These are phyloP conservation scores for Discoglossus pictus DNA, from an alignment of 2,797 vertebrate species.

Conservation along the genomic window DNA sequence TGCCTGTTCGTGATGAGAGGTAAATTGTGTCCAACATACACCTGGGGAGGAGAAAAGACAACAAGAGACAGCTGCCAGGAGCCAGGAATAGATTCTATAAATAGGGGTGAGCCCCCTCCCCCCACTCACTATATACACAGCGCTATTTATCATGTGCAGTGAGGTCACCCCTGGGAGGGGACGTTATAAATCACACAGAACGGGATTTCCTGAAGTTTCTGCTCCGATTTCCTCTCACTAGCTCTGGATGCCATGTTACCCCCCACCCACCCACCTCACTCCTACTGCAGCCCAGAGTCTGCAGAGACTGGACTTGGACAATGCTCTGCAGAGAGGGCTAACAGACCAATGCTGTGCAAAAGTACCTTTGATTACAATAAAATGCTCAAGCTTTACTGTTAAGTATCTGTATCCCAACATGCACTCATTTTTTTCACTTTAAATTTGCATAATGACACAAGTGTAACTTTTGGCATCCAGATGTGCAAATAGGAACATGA, in stretches of 20 bases:
- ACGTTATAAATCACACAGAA: constrained; percentile 41
- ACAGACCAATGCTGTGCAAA: too few species aligned
- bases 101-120: constrained; percentile 38
- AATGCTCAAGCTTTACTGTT: too few species aligned
- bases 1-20: constrained; percentile 48
- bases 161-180: constrained; percentile 47
- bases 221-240: constrained; percentile 30
- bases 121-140: constrained; percentile 41
- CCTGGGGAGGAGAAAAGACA: constrained; percentile 49
- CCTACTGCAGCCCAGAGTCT: not conserved
- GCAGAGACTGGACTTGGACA: not conserved
- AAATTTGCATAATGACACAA: too few species aligned
- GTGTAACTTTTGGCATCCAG: too few species aligned
- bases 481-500: too few species aligned
- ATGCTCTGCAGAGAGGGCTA: not conserved
- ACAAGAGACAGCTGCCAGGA: constrained; percentile 39
- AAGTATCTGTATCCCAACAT: too few species aligned
- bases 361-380: too few species aligned
- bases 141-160: constrained; percentile 44
- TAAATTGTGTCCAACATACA: constrained; percentile 49
- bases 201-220: constrained; percentile 46
- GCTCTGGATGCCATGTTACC: constrained; percentile 19
- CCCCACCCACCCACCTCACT: not conserved
- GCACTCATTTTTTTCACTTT: too few species aligned
- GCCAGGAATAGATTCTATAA: constrained; percentile 52